These are phyloP conservation scores for Leucoma salicis DNA, from an alignment of 2,888 invertebrate species.

Conservation along the genomic window DNA sequence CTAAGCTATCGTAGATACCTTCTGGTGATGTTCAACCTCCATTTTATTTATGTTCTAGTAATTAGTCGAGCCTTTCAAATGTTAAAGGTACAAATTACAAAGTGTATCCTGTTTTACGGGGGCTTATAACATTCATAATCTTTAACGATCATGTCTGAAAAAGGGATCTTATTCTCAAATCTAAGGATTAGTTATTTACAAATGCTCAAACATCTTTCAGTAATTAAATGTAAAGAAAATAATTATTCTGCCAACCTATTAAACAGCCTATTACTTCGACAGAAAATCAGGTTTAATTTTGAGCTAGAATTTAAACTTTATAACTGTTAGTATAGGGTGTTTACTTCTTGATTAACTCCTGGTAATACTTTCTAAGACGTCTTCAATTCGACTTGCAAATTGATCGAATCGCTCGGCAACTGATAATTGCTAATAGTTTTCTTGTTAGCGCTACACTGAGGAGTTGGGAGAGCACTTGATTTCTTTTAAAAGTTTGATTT, in stretches of 20 bases:
- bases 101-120: too few relatives aligned
- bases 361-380: background rate
- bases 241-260: background rate
- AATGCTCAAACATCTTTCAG: too few relatives aligned
- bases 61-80: too few relatives aligned
- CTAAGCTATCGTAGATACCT: too few relatives aligned
- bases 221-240: too few relatives aligned
- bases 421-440: slow-evolving; percentile 77
- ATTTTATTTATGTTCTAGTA: too few relatives aligned
- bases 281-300: background rate
- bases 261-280: background rate
- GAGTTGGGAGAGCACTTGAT: slow-evolving; percentile 58
- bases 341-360: background rate
- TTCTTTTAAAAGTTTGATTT: slow-evolving; percentile 53
- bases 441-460: slow-evolving; percentile 62
- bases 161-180: too few relatives aligned
- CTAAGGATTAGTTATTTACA: too few relatives aligned
- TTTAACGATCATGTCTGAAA: too few relatives aligned
- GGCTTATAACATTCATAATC: too few relatives aligned
- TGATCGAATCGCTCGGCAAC: slow-evolving; percentile 69
- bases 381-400: slow-evolving; percentile 66
- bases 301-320: background rate
- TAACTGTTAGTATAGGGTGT: background rate
- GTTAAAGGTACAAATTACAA: too few relatives aligned
- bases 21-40: too few relatives aligned